A percentile compares a stretch with the other conserved stretches of the same genome.
Evolutionary conservation across 2,113 vertebrate genomes (phyloP).

Genomic region (Takifugu flavidus): DNA sequence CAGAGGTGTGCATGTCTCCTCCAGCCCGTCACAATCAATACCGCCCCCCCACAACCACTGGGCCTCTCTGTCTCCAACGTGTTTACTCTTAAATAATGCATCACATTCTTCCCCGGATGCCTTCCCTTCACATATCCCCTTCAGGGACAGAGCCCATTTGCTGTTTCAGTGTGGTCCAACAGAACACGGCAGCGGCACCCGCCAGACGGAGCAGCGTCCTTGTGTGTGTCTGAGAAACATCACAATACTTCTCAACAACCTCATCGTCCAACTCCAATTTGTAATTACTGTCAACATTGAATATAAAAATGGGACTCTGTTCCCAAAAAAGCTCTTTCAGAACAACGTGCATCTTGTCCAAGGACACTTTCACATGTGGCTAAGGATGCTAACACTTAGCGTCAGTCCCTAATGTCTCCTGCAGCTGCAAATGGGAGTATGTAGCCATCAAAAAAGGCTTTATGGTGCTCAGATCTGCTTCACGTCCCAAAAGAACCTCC

Average conservation of each 20-base stretch:
- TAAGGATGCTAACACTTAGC: too few species aligned
- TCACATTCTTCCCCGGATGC: conserved; percentile 51
- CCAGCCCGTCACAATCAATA: conserved; percentile 68
- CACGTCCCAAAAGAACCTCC: too few species aligned
- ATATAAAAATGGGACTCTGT: too few species aligned
- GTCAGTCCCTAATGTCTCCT: conserved; percentile 6
- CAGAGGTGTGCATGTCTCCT: conserved; percentile 67
- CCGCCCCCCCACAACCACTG: conserved; percentile 38
- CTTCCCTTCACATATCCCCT: conserved; percentile 43
- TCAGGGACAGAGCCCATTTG: conserved; percentile 49
- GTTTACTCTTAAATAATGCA: conserved; percentile 72
- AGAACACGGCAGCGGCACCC: conserved; percentile 58
- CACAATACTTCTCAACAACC: too few species aligned
- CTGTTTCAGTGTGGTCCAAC: conserved; percentile 55
- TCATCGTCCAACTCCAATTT: too few species aligned
- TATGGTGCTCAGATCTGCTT: too few species aligned
- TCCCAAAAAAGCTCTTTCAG: too few species aligned
- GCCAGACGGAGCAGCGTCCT: conserved; percentile 32
- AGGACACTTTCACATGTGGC: too few species aligned
- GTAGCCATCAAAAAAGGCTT: too few species aligned
- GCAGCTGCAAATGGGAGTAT: conserved; percentile 10
- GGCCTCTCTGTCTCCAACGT: conserved; percentile 55
- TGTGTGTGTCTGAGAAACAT: conserved; percentile 33
- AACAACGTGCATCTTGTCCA: too few species aligned
- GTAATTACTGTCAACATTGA: too few species aligned